Base-by-base conservation (phyloP, 2,888 invertebrate species). In the Octonoba sinensis region DNA sequence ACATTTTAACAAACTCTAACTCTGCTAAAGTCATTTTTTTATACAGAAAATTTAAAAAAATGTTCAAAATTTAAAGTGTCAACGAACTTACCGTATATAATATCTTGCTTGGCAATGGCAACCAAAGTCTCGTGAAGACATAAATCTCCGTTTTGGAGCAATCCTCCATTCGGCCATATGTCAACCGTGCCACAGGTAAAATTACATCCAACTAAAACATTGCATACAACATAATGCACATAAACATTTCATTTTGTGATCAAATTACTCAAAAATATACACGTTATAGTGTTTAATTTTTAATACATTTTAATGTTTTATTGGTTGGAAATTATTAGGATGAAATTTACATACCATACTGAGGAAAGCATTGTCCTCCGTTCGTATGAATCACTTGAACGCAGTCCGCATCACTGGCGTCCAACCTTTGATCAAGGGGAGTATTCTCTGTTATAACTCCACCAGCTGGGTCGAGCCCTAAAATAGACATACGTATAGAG, bases 391-490 rank as follows among this genome's bases (percentile, higher is more conserved):
- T 24, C 1, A 46, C 44, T 8, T 72, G 62, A 18, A 72, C 72
- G 22, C 62, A 16, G 3, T 64, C 36, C 0, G 72, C 72, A 18
- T 72, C 72, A 12, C 20, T 54, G 15, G 12, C 8, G 54, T 72
- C 72, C 46, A 72, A 11, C 13, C 60, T 72, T 4, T 27, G 3
- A 3, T 18, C 36, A 16, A 20, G 1, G 11, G 62, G 36, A 3
- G 22, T 24, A 0, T 20, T 27, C 54, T 72, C 49, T 6, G 18
- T 44, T n/a, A 47, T 54, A 1, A 22, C 3, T 2, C 51, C 54
- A 0, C 72, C 72, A n/a, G 64, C 72, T 13, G 72, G 72, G 22
- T 72, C 72, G 2, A 72, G 15, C 1, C 27, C 72, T 71, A 6
- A 36, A 71, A 60, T 46, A 20, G 0, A n/a, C 11, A 18, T 11